Evolutionary conservation across 2,797 vertebrate genomes (phyloP).

Genomic region (Anomalospiza imberbis): DNA sequence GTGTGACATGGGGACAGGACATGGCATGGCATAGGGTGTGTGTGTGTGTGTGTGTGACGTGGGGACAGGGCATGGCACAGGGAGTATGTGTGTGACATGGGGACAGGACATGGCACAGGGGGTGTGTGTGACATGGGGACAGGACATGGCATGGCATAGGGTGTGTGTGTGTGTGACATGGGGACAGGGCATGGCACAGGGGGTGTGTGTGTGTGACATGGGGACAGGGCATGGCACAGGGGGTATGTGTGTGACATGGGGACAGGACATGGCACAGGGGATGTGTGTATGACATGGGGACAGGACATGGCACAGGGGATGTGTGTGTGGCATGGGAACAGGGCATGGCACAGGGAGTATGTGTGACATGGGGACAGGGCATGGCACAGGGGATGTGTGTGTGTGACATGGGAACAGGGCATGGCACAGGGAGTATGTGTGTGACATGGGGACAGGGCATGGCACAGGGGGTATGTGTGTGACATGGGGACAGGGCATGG

Average conservation of each 20-base stretch:
- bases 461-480: no score
- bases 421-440: neutral
- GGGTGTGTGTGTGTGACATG: neutral
- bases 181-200: neutral
- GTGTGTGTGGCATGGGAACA: neutral
- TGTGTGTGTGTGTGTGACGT: no score
- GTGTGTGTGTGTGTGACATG: neutral
- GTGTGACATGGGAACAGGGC: neutral
- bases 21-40: no score
- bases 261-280: neutral
- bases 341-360: neutral
- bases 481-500: no score
- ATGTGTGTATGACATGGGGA: neutral
- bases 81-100: no score
- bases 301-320: neutral
- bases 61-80: no score
- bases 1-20: no score
- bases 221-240: neutral
- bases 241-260: neutral
- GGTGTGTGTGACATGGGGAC: no score
- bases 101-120: no score
- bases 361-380: no score
- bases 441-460: no score
- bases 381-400: no score
- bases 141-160: neutral